phyloP scores from a whole-genome alignment of 2,797 vertebrate species.

The Choloepus didactylus region DNA sequence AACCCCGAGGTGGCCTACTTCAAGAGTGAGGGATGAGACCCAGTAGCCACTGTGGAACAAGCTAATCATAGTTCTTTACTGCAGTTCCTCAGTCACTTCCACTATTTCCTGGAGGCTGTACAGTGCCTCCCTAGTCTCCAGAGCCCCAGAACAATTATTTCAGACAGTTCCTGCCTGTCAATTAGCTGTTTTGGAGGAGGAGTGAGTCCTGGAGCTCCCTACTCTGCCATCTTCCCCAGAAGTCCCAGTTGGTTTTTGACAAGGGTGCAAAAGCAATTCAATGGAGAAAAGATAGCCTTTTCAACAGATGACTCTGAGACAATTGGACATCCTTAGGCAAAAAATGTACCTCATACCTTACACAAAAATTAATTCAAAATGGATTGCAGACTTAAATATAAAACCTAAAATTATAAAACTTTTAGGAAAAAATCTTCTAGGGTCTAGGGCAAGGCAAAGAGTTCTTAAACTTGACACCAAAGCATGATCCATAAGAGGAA shows the following conservation, averaged over 20 bases:
- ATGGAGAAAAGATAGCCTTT: not conserved
- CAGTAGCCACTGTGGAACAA: no score
- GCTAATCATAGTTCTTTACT: no score
- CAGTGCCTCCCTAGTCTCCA: no score
- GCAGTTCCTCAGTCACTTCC: no score
- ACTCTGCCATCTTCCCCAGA: no score
- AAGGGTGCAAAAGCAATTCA: not conserved
- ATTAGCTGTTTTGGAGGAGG: no score
- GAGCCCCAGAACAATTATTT: no score
- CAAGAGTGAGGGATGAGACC: no score
- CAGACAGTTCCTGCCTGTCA: no score
- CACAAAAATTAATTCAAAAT: slow-evolving; percentile 7
- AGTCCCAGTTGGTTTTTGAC: not conserved
- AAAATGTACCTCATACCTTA: not conserved
- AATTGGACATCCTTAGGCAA: not conserved
- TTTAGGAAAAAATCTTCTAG: not conserved
- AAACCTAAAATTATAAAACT: not conserved
- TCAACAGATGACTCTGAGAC: not conserved
- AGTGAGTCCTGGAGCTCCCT: no score
- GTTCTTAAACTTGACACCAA: not conserved
- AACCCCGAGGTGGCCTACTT: no score
- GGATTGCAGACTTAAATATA: not conserved
- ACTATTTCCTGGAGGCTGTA: no score
- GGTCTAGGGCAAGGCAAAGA: not conserved
- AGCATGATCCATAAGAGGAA: not conserved